Percentiles rank a stretch among this genome's conserved stretches.
These are phyloP conservation scores for Camponotus floridanus DNA, from an alignment of 1,140 invertebrate species.

Conservation along the genomic window DNA sequence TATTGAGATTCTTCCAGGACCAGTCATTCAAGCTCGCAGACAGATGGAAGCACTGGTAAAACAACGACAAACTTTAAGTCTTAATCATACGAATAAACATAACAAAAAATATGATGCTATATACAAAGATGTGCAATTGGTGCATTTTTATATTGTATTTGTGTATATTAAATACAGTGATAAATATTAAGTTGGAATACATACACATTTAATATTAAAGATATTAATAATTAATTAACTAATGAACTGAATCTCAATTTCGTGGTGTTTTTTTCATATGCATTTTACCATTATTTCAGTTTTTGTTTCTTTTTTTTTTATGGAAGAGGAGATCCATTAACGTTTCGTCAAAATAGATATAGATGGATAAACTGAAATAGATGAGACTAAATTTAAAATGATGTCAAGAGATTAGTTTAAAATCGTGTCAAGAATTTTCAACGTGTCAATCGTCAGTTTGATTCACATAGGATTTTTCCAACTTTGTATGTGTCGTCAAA, in stretches of 20 bases:
- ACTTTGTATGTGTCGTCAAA: background rate
- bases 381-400: constrained; percentile 48
- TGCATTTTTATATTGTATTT: background rate
- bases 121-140: background rate
- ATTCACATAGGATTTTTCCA: constrained; percentile 21
- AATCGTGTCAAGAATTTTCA: constrained; percentile 29
- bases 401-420: constrained; percentile 31
- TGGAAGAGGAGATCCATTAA: background rate
- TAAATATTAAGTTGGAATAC: background rate
- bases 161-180: background rate
- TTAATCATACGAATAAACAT: constrained; percentile 15
- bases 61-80: constrained; percentile 7
- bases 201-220: background rate
- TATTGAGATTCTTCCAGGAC: constrained; percentile 5
- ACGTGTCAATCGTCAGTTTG: constrained; percentile 26
- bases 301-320: background rate
- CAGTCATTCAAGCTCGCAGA: constrained; percentile 24
- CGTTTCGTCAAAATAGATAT: constrained; percentile 28
- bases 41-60: constrained; percentile 47
- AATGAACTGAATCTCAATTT: background rate
- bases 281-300: background rate
- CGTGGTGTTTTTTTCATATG: no score
- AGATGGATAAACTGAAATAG: constrained; percentile 27
- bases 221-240: background rate
- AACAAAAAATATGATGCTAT: background rate